Base-by-base conservation (phyloP, 2,797 vertebrate species). In the Acropternis orthonyx region DNA sequence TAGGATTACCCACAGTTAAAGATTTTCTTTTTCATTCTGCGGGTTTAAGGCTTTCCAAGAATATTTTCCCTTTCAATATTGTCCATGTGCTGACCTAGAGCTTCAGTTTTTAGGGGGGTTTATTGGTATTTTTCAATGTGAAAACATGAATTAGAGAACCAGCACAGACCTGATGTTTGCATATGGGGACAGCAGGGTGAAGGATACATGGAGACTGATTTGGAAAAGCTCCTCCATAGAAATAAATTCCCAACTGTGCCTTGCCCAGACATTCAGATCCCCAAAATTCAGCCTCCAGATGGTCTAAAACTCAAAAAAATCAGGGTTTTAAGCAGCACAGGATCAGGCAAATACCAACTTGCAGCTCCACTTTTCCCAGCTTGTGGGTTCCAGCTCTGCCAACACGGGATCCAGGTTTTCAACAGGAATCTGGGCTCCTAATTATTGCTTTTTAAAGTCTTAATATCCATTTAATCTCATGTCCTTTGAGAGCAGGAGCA, bases 341-440 rank as follows among this genome's bases (percentile, higher is more conserved):
- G n/a, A 54, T 73, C 32, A 88, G 87, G 46, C 80, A 91, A 91
- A 91, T 71, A 82, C 72, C 76, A 48, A 48, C 80, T 82, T 91
- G 87, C 58, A 6, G 0, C 59, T 69, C 55, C 14, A 4, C 43
- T 74, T 61, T 72, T 85, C 51, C 7, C 28, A 15, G 20, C 62
- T 85, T 37, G n/a, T 51, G 74, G 62, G 44, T 28, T 37, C 72
- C 21, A 32, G 52, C 34, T 79, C 78, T 5, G 12, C 88, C 88
- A 80, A 37, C 7, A 0, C 39, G 7, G 61, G 73, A 85, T 68
- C 66, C 37, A 24, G 58, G 56, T 56, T 95, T 85, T 85, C 80
- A 85, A 22, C 51, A 61, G 69, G 59, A 82, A 78, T 28, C 51
- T 43, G 36, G 61, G 56, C 61, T 88, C 56, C 78, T 78, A 82